A percentile compares a stretch with the other conserved stretches of the same genome.
Conservation (phyloP, 1,140 invertebrate genomes). For the Prorops nasuta region DNA sequence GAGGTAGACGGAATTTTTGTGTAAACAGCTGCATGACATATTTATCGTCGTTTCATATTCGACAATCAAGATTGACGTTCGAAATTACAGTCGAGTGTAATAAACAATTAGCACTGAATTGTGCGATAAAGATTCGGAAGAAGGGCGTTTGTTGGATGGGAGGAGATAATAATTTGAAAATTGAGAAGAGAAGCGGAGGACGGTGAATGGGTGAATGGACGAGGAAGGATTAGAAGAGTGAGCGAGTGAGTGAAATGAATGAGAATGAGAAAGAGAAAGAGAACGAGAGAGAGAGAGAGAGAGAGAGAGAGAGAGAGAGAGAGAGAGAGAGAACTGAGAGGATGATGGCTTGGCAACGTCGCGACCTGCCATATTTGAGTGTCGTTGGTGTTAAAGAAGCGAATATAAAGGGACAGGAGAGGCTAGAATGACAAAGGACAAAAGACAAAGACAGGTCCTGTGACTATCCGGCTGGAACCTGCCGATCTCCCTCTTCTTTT, state of each 20-base stretch:
- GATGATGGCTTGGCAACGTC: slow-evolving; percentile 47
- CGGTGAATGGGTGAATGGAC: slow-evolving; percentile 10
- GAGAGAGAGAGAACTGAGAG: too few species aligned
- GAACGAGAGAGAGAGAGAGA: neutral
- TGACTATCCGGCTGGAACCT: slow-evolving; percentile 15
- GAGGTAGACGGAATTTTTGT: too few species aligned
- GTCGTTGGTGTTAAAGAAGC: slow-evolving; percentile 21
- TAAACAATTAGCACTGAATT: neutral
- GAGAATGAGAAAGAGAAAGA: too few species aligned
- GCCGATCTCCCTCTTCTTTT: slow-evolving; percentile 5
- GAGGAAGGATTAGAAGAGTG: slow-evolving; percentile 16
- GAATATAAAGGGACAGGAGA: slow-evolving; percentile 22
- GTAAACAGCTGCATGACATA: too few species aligned
- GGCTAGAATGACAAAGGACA: slow-evolving; percentile 12
- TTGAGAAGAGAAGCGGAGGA: slow-evolving; percentile 10
- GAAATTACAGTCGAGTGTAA: neutral
- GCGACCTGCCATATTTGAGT: slow-evolving; percentile 20
- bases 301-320: neutral
- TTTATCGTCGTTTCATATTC: too few species aligned
- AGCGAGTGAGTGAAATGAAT: slow-evolving; percentile 2
- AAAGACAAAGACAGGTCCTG: slow-evolving; percentile 9
- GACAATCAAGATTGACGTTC: too few species aligned
- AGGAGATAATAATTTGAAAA: too few species aligned
- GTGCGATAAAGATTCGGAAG: too few species aligned
- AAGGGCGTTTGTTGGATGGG: slow-evolving; percentile 4